Evolutionary conservation across 2,113 vertebrate genomes (phyloP), one percentile per base, ranked within the genome.

Genomic region (Aleadryas rufinucha): DNA sequence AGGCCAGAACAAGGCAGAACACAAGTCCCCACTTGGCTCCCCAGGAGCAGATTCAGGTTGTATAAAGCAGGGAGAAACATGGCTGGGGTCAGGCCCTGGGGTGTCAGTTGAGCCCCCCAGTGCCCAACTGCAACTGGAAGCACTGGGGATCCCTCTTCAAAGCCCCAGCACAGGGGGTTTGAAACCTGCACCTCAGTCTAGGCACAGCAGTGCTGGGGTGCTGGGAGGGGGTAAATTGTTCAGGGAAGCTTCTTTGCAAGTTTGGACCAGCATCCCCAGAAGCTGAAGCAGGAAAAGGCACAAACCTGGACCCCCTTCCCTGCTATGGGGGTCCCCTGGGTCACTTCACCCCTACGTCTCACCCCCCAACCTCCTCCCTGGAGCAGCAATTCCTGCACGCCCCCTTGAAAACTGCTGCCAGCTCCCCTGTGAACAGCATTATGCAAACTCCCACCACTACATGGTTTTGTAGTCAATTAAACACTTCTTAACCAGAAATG

Each of bases 401-500:
- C 45, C 30, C 63, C 49, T 35, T 50, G 59, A 64, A 87, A 60
- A 49, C 37, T 53, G 49, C 75, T 92, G 60, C 86, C 92, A 93
- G 65, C 78, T 91, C 59, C 84, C 60, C 65, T 30, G 4, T 10
- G 56, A 60, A 78, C 61, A 80, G 22, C 79, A 54, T 96, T 96
- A 84, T 83, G 90, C 92, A 90, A 95, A 59, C 83, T 64, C 52
- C 71, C 76, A 64, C 35, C 68, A 49, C 63, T 28, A 33, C 72
- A 68, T 8, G 69, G 37, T 64, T 93, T 88, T 91, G 75, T 80
- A 95, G 84, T 74, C 70, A 92, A 92, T 92, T 90, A 90, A 96
- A 89, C 1, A 22, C 71, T 86, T 59, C 88, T 94, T 84, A 94
- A 92, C 42, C 80, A 95, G 75, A 54, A 90, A 77, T 70, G 60